These are phyloP conservation scores for Mallotus villosus DNA, from an alignment of 2,797 vertebrate genomes.

Conservation along the genomic window DNA sequence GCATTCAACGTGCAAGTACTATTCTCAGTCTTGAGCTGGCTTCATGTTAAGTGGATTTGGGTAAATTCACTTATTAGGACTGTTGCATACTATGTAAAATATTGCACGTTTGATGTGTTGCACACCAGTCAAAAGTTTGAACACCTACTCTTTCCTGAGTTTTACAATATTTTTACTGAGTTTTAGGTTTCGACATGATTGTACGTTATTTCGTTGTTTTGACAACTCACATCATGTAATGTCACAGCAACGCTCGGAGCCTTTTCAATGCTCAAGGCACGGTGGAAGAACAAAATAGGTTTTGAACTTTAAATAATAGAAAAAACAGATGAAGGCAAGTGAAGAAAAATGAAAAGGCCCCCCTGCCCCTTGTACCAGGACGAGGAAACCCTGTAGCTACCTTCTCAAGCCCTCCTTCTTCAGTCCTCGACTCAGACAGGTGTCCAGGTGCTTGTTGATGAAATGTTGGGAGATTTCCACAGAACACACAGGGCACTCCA, in stretches of 20 bases:
- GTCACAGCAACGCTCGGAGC: too few species aligned
- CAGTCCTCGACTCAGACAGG: conserved; percentile 82
- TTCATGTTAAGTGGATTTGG: not conserved
- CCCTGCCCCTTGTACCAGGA: not conserved
- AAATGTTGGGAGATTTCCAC: conserved; percentile 79
- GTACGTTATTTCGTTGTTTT: too few species aligned
- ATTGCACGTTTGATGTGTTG: not conserved
- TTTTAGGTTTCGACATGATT: too few species aligned
- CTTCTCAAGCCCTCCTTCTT: conserved; percentile 92
- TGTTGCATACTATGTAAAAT: too few species aligned
- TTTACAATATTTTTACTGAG: too few species aligned
- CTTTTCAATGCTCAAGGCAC: too few species aligned
- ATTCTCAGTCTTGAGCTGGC: not conserved
- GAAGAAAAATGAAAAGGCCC: not conserved
- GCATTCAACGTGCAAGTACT: not conserved
- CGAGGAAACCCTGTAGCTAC: conserved; percentile 54
- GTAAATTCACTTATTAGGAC: not conserved
- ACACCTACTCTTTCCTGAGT: not conserved
- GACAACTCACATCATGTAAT: too few species aligned
- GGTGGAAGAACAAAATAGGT: too few species aligned
- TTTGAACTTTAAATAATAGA: too few species aligned
- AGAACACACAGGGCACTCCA: conserved; percentile 91
- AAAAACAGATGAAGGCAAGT: not conserved
- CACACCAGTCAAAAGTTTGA: not conserved
- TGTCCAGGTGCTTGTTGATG: conserved; percentile 92